Evolutionary conservation across 2,797 vertebrate genomes (phyloP).

Genomic region (Acropternis orthonyx): DNA sequence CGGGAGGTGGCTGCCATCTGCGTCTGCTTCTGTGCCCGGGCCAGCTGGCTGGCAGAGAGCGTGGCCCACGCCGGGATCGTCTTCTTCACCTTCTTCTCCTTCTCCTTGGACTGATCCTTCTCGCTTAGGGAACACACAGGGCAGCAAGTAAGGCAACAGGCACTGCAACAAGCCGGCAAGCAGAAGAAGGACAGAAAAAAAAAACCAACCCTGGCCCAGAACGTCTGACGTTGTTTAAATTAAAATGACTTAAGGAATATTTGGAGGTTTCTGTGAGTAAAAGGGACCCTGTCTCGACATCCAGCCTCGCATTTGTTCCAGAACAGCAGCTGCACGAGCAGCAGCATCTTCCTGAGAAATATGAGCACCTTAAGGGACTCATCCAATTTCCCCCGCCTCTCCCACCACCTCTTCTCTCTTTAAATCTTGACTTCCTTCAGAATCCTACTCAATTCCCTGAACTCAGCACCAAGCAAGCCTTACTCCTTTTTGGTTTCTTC

Average conservation of each 20-base stretch:
- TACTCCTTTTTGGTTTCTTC: slow-evolving; percentile 83
- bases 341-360: not conserved
- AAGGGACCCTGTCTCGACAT: not conserved
- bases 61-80: slow-evolving; percentile 97
- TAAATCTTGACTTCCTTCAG: not conserved
- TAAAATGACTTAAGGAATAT: not conserved
- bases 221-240: not conserved
- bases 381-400: not conserved
- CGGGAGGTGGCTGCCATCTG: slow-evolving; percentile 86
- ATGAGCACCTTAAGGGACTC: not conserved
- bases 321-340: not conserved
- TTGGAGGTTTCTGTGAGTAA: not conserved
- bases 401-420: not conserved
- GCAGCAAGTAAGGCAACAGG: not conserved
- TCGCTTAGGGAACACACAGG: slow-evolving; percentile 64
- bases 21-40: slow-evolving; percentile 84
- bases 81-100: slow-evolving; percentile 94
- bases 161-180: not conserved
- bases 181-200: not conserved
- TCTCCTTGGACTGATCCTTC: slow-evolving; percentile 87
- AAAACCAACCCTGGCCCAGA: not conserved
- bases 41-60: slow-evolving; percentile 87
- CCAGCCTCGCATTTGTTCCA: not conserved
- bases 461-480: slow-evolving; percentile 1
- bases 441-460: not conserved